Conservation (phyloP, 2,888 invertebrate genomes). For the Microplitis manilae region DNA sequence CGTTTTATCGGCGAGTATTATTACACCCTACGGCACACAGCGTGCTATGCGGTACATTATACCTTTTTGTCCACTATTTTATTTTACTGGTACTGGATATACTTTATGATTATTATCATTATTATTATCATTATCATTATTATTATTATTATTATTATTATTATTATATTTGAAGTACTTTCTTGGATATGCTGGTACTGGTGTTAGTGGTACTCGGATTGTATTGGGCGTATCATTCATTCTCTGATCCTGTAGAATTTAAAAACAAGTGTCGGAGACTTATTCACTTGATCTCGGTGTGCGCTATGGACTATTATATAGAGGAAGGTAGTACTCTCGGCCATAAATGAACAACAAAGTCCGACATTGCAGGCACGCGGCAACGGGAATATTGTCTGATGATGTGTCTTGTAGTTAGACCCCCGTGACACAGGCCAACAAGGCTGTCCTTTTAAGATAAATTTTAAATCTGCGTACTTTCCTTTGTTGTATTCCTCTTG, state of each 20-base stretch:
- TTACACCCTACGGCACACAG: slow-evolving; percentile 23
- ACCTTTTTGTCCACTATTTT: background rate
- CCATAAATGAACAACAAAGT: slow-evolving; percentile 3
- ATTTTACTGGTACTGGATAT: background rate
- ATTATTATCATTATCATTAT: background rate
- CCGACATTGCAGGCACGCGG: slow-evolving; percentile 46
- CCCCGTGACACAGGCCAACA: slow-evolving; percentile 44
- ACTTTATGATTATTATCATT: background rate
- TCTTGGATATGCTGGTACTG: background rate
- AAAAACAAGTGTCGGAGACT: slow-evolving; percentile 28
- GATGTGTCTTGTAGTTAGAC: slow-evolving; percentile 25
- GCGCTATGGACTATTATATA: slow-evolving; percentile 9
- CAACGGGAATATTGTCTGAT: slow-evolving; percentile 47
- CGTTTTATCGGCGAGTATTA: slow-evolving; percentile 33
- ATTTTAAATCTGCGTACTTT: slow-evolving; percentile 36
- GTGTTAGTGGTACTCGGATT: background rate
- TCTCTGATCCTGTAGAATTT: slow-evolving; percentile 27
- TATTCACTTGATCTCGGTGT: background rate
- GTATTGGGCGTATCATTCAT: slow-evolving; percentile 24
- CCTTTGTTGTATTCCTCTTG: slow-evolving; percentile 36
- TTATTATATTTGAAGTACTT: background rate
- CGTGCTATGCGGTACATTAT: background rate
- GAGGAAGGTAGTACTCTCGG: slow-evolving; percentile 12
- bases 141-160: background rate
- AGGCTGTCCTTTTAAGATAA: slow-evolving; percentile 1